phyloP scores from a whole-genome alignment of 2,888 invertebrate genomes.

The Gisinianus flammeolus region DNA sequence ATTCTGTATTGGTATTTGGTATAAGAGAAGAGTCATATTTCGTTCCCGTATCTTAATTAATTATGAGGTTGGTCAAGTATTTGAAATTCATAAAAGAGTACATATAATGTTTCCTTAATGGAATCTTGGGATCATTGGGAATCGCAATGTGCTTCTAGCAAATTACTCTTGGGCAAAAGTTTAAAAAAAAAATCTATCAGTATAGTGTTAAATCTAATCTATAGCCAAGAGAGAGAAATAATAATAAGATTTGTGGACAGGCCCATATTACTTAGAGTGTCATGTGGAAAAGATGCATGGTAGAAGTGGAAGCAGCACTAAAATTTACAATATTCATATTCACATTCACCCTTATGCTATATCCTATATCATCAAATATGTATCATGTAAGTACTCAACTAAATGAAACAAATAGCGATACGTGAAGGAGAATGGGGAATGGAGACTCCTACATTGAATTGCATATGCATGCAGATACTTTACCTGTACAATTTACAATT shows the following conservation, averaged over 20 bases:
- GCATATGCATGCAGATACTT: too few relatives aligned
- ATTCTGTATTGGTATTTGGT: too few relatives aligned
- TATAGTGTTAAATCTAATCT: conserved; percentile 10
- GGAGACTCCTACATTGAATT: too few relatives aligned
- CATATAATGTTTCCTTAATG: conserved; percentile 27
- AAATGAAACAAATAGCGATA: too few relatives aligned
- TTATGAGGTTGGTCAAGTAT: conserved; percentile 38
- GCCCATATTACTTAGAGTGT: neutral
- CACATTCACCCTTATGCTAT: too few relatives aligned
- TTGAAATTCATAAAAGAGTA: conserved; percentile 15
- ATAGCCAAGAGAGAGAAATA: neutral
- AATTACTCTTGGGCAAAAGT: too few relatives aligned
- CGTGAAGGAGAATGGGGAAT: too few relatives aligned
- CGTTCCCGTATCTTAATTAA: conserved; percentile 38
- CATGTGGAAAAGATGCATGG: conserved; percentile 3
- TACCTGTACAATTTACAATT: too few relatives aligned
- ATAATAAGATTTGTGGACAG: conserved; percentile 11
- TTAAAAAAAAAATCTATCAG: too few relatives aligned
- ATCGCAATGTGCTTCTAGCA: conserved; percentile 13
- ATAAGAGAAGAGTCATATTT: too few relatives aligned
- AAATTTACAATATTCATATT: neutral
- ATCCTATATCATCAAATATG: too few relatives aligned
- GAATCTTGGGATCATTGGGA: neutral
- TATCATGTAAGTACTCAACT: too few relatives aligned
- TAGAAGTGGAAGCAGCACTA: neutral